Evolutionary conservation across 2,797 vertebrate species (phyloP).

Genomic region (Acipenser oxyrinchus): DNA sequence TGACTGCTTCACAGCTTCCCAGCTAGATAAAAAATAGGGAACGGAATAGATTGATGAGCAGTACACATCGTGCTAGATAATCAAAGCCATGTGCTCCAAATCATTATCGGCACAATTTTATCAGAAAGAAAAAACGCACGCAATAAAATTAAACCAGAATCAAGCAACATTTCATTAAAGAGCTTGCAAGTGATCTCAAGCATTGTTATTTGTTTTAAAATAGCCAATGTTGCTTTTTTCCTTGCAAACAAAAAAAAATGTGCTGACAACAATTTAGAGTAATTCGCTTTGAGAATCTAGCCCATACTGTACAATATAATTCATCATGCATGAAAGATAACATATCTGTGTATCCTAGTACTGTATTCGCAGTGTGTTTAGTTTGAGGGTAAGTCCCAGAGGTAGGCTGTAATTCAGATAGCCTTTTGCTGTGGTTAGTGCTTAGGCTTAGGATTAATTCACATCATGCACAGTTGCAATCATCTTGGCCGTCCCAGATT

Average conservation of each 20-base stretch:
- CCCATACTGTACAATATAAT: too few relatives aligned
- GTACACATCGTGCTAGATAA: constrained; percentile 18
- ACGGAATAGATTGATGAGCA: constrained; percentile 25
- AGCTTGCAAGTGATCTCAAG: too few relatives aligned
- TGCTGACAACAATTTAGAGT: too few relatives aligned
- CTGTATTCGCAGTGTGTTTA: constrained; percentile 13
- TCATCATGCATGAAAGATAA: too few relatives aligned
- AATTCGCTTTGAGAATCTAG: too few relatives aligned
- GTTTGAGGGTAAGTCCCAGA: neutral
- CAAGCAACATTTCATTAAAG: too few relatives aligned
- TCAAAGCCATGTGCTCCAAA: neutral
- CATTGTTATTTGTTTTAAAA: too few relatives aligned
- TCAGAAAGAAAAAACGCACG: constrained; percentile 20
- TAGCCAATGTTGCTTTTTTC: too few relatives aligned
- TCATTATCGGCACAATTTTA: constrained; percentile 1
- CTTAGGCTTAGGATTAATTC: neutral
- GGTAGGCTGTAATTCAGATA: neutral
- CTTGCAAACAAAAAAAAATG: too few relatives aligned
- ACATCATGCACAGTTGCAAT: neutral
- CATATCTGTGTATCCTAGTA: too few relatives aligned
- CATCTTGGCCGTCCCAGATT: neutral
- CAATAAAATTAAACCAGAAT: too few relatives aligned
- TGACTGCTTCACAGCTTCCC: constrained; percentile 17
- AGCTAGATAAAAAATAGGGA: constrained; percentile 15
- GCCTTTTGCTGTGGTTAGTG: neutral